A percentile compares a stretch with the other conserved stretches of the same genome.
These are phyloP conservation scores for Hydroisotoma schaefferi DNA, from an alignment of 2,888 invertebrate species.

Conservation along the genomic window DNA sequence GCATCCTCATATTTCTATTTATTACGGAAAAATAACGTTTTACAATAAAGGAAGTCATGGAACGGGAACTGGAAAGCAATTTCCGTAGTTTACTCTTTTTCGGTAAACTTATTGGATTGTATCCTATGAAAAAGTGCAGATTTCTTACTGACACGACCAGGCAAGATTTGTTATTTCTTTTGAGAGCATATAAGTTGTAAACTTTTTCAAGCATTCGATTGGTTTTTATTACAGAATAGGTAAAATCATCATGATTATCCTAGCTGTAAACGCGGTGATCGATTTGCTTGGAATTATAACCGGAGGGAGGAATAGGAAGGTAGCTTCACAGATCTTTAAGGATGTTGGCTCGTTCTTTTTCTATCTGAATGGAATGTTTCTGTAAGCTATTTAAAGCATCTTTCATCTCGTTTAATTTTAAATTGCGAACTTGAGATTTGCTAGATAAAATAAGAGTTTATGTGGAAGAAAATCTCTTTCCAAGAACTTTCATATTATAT, in stretches of 20 bases:
- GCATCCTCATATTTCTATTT: too few species aligned
- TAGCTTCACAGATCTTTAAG: not conserved
- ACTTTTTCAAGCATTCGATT: not conserved
- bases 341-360: slow-evolving; percentile 1
- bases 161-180: not conserved
- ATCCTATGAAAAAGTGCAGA: not conserved
- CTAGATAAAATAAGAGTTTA: too few species aligned
- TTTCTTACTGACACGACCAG: not conserved
- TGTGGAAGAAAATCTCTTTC: too few species aligned
- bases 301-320: not conserved
- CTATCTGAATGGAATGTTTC: slow-evolving; percentile 9
- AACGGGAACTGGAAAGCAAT: slow-evolving; percentile 5
- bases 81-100: slow-evolving; percentile 5
- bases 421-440: not conserved
- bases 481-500: too few species aligned
- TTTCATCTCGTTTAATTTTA: not conserved
- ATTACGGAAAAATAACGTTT: too few species aligned
- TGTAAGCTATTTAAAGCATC: slow-evolving; percentile 2
- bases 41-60: not conserved
- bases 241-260: not conserved
- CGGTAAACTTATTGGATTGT: slow-evolving; percentile 13
- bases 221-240: not conserved
- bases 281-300: slow-evolving; percentile 2
- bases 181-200: not conserved
- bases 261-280: slow-evolving; percentile 1